A percentile compares a stretch with the other conserved stretches of the same genome.
These are phyloP conservation scores for Phoxinus dragarum DNA, from an alignment of 2,797 vertebrate genomes.

Conservation along the genomic window DNA sequence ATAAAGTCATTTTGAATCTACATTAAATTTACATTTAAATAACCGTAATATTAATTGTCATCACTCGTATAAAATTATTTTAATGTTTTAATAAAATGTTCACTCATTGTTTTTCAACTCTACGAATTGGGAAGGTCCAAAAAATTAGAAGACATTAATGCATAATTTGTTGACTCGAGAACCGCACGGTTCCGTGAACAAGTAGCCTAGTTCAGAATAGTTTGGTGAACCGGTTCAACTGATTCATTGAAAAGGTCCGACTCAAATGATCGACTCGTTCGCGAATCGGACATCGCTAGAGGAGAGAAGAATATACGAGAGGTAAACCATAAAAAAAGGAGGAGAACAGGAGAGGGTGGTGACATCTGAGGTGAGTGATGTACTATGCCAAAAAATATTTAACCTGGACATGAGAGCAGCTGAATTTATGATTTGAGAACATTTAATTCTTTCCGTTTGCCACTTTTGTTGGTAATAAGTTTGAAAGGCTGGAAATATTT, in stretches of 20 bases:
- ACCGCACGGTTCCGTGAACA: background rate
- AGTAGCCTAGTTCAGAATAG: background rate
- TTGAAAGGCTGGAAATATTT: background rate
- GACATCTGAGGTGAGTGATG: slow-evolving; percentile 74
- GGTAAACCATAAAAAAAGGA: slow-evolving; percentile 52
- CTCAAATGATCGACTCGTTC: background rate
- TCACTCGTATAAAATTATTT: background rate
- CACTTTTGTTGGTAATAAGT: background rate
- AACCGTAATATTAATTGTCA: background rate
- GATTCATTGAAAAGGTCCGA: background rate
- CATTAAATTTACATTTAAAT: background rate
- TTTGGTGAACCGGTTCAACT: background rate
- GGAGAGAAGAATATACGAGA: slow-evolving; percentile 60
- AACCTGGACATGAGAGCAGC: slow-evolving; percentile 6
- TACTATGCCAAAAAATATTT: slow-evolving; percentile 44
- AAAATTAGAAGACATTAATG: background rate
- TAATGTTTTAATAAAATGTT: background rate
- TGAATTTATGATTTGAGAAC: background rate
- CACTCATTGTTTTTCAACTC: background rate
- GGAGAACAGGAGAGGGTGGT: slow-evolving; percentile 62
- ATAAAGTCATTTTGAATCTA: background rate
- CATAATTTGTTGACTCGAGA: background rate
- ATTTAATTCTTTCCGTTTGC: background rate
- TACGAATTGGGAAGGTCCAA: background rate
- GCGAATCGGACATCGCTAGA: slow-evolving; percentile 41